Percentiles rank a stretch among this genome's conserved stretches.
These are phyloP conservation scores for Pollenia labialis DNA, from an alignment of 2,888 invertebrate genomes.

Conservation along the genomic window DNA sequence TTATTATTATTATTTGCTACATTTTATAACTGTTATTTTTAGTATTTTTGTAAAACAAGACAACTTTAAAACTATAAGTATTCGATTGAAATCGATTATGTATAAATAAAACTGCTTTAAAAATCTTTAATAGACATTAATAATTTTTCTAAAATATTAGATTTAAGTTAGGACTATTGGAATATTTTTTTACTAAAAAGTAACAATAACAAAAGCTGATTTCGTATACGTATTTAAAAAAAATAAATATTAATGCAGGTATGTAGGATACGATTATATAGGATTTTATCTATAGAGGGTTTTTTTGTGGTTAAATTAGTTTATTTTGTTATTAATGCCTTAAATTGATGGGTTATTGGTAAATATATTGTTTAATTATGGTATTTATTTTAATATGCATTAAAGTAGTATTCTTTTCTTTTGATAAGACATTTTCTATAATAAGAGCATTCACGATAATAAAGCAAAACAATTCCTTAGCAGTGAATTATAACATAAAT, in stretches of 20 bases:
- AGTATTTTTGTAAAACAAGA: background rate
- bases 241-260: too few species aligned
- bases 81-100: background rate
- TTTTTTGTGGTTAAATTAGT: conserved; percentile 24
- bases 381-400: too few species aligned
- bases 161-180: conserved; percentile 22
- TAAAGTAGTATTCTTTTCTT: background rate
- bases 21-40: background rate
- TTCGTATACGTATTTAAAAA: too few species aligned
- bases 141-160: conserved; percentile 11
- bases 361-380: too few species aligned
- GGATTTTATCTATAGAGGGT: conserved; percentile 4
- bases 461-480: too few species aligned
- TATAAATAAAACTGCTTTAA: conserved; percentile 37
- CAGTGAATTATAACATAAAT: too few species aligned
- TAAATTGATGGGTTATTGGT: background rate
- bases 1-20: background rate
- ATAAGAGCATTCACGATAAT: background rate
- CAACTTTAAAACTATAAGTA: background rate
- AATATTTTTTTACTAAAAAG: conserved; percentile 2
- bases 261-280: background rate
- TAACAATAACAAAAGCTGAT: conserved; percentile 25
- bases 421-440: background rate
- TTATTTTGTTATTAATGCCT: conserved; percentile 6
- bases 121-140: background rate